These are phyloP conservation scores for Apeltes quadracus DNA, from an alignment of 2,113 vertebrate genomes.

Conservation along the genomic window DNA sequence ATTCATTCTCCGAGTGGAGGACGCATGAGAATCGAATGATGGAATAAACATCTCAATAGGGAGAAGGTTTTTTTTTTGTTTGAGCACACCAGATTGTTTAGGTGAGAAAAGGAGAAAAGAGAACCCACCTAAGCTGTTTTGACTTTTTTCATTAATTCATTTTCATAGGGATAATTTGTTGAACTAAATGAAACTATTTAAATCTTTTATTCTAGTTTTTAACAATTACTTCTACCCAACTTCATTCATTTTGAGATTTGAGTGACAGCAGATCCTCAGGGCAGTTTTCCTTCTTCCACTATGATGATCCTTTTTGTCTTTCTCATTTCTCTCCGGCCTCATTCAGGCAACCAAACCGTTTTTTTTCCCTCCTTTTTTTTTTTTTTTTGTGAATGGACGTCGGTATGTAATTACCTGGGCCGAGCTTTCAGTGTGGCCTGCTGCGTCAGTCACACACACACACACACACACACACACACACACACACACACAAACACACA, in stretches of 20 bases:
- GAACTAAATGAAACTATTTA: too few species aligned
- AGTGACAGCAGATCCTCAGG: not conserved
- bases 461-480: constrained; percentile 39
- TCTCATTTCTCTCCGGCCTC: constrained; percentile 23
- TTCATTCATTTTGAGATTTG: not conserved
- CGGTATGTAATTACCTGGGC: constrained; percentile 77
- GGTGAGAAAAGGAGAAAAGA: not conserved
- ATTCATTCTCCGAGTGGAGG: not conserved
- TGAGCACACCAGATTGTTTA: not conserved
- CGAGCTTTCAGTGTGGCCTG: constrained; percentile 74
- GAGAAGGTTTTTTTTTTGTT: too few species aligned
- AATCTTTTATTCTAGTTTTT: not conserved
- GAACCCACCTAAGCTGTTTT: not conserved
- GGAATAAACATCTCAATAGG: not conserved
- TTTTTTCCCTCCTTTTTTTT: constrained; percentile 54
- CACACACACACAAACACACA: constrained; percentile 29
- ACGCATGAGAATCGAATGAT: not conserved
- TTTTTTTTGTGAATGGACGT: constrained; percentile 74
- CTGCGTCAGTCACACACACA: constrained; percentile 74
- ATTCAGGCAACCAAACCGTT: constrained; percentile 40
- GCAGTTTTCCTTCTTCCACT: not conserved
- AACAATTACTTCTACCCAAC: not conserved
- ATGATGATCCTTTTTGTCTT: constrained; percentile 2
- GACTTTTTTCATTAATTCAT: too few species aligned
- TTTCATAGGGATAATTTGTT: too few species aligned